Base-by-base conservation (phyloP, 2,113 vertebrate species). In the Pterophyllum scalare region DNA sequence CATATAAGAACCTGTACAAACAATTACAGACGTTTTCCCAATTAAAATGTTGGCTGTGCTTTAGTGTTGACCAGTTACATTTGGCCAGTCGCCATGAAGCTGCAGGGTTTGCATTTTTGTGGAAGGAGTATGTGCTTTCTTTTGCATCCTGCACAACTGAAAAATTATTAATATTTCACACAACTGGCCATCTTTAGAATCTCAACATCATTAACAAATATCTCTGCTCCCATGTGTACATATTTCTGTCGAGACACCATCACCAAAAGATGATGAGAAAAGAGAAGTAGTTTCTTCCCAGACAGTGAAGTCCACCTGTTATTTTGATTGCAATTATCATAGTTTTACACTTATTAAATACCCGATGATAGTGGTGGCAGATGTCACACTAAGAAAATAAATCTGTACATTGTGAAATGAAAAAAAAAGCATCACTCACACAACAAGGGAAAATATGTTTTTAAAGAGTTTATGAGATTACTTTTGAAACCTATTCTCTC, bases 391-490 rank as follows among this genome's bases (percentile, higher is more conserved):
- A 59, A 60, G 24, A 72, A 80, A 75, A 75, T 24, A 64, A 28
- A 10, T 40, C 24, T 65, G 26, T 10, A 54, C 17, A 76, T 22
- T 67, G 57, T n/a, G 26, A 75, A 49, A 12, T 43, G 19, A 65
- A 76, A 78, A 40, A 28, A 76, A 82, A 2, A 0, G 2, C 15
- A 12, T 46, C 0, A 65, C 80, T 62, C 46, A 67, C 33, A 77
- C 61, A 75, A 52, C 46, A 35, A 6, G 54, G 82, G 67, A 26
- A 75, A 75, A 85, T 75, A 3, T 28, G 77, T 82, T 49, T 79
- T 24, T 33, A 64, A 72, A 76, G 49, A 8, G 26, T 77, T 62
- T 61, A 81, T 79, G 61, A 26, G 61, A 83, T 83, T 74, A 84
- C 54, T 79, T 81, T 46, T 49, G n/a, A 70, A 86, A 79, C 46